Percentiles rank a stretch among this genome's conserved stretches.
These are phyloP conservation scores for Caenorhabditis becei DNA, from an alignment of 2,888 invertebrate genomes.

Conservation along the genomic window DNA sequence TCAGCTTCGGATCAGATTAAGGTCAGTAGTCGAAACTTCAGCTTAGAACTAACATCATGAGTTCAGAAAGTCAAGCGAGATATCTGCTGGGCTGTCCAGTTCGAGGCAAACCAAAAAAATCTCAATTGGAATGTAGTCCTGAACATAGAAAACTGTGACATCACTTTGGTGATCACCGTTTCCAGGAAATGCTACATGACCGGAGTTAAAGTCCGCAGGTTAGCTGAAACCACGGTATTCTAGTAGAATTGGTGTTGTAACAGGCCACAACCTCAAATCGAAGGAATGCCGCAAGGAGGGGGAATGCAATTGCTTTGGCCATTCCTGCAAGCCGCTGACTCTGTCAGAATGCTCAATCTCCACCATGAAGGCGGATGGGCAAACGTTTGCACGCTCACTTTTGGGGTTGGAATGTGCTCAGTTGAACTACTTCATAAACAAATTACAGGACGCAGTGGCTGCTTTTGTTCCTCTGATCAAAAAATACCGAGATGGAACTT, in stretches of 20 bases:
- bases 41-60: neutral
- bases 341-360: neutral
- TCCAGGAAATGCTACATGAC: slow-evolving; percentile 22
- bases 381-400: slow-evolving; percentile 6
- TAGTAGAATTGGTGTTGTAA: neutral
- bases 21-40: too few species aligned
- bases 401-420: neutral
- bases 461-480: slow-evolving; percentile 1
- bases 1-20: too few species aligned
- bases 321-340: slow-evolving; percentile 8
- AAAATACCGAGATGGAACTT: neutral
- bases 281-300: neutral
- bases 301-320: slow-evolving; percentile 21
- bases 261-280: neutral
- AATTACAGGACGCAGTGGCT: slow-evolving; percentile 11
- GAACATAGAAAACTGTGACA: neutral
- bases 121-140: slow-evolving; percentile 10
- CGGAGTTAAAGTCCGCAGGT: slow-evolving; percentile 29
- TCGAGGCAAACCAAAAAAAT: neutral
- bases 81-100: slow-evolving; percentile 25
- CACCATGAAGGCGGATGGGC: neutral
- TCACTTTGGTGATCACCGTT: slow-evolving; percentile 11
- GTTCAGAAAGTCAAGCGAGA: slow-evolving; percentile 22
- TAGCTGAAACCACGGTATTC: too few species aligned
- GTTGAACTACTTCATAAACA: neutral